A percentile compares a stretch with the other conserved stretches of the same genome.
These are phyloP conservation scores for Globia sparganii DNA, from an alignment of 2,888 invertebrate genomes.

Conservation along the genomic window DNA sequence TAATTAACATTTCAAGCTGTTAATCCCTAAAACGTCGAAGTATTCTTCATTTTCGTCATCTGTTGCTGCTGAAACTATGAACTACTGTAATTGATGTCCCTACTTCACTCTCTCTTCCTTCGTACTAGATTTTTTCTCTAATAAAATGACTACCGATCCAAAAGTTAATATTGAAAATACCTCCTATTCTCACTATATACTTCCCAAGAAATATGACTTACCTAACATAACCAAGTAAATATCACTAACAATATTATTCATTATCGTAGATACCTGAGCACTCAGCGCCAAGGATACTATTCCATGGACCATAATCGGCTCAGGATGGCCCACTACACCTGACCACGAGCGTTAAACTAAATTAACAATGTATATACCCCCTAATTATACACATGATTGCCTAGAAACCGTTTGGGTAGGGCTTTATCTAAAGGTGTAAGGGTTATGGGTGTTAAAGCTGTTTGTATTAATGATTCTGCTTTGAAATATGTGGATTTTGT, in stretches of 20 bases:
- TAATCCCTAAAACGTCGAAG: too few species aligned
- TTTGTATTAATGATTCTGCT: conserved; percentile 4
- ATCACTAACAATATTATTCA: conserved; percentile 23
- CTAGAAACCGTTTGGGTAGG: conserved; percentile 23
- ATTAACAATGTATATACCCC: conserved; percentile 73
- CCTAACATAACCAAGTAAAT: conserved; percentile 11
- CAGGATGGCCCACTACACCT: conserved; percentile 75
- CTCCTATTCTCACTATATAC: background rate
- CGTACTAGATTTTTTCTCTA: too few species aligned
- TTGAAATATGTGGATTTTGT: too few species aligned
- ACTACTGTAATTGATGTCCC: background rate
- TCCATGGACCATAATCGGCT: conserved; percentile 58
- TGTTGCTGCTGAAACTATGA: background rate
- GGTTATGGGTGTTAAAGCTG: conserved; percentile 24
- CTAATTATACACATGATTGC: conserved; percentile 58
- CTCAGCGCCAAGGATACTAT: conserved; percentile 49
- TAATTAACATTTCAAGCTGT: too few species aligned
- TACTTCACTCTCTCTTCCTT: background rate
- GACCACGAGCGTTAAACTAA: conserved; percentile 73
- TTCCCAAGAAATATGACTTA: background rate
- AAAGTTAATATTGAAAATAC: background rate
- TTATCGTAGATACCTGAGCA: conserved; percentile 44
- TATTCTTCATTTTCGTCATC: background rate
- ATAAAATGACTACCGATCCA: background rate
- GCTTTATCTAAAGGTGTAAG: conserved; percentile 29